phyloP scores from a whole-genome alignment of 92 coral and sea anemone species.

The Desmophyllum pertusum region DNA sequence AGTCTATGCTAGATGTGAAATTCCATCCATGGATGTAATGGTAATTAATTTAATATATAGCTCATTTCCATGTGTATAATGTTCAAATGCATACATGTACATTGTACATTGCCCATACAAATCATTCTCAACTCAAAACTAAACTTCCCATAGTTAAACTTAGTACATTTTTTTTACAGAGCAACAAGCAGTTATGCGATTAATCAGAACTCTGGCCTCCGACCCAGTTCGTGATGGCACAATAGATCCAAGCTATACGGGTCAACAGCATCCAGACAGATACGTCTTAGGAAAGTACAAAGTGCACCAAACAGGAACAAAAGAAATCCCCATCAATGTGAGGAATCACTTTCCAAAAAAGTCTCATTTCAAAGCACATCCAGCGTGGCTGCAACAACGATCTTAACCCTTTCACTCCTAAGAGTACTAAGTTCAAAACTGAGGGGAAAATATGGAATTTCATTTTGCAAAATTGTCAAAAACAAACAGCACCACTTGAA shows the following conservation, averaged over 20 bases:
- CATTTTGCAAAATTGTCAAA: no score
- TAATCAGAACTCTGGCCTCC: constrained; percentile 73
- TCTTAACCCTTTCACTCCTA: no score
- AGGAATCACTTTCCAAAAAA: constrained; percentile 58
- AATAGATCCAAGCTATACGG: constrained; percentile 74
- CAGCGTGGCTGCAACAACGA: constrained; percentile 52
- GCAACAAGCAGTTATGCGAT: constrained; percentile 77
- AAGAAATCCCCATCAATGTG: constrained; percentile 43
- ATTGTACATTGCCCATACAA: no score
- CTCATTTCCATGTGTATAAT: no score
- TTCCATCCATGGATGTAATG: no score
- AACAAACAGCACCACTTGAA: no score
- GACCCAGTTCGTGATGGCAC: constrained; percentile 73
- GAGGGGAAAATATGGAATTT: no score
- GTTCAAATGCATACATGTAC: no score
- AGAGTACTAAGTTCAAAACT: no score
- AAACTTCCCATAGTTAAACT: not conserved
- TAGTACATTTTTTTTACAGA: constrained; percentile 45
- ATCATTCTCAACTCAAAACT: not conserved
- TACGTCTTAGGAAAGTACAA: constrained; percentile 78
- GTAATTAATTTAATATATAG: no score
- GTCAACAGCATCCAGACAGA: constrained; percentile 86
- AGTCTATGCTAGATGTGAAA: no score
- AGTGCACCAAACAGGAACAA: constrained; percentile 26
- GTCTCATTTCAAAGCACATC: constrained; percentile 70